These are phyloP conservation scores for Stenchaetothrips biformis DNA, from an alignment of 2,888 invertebrate genomes.

Conservation along the genomic window DNA sequence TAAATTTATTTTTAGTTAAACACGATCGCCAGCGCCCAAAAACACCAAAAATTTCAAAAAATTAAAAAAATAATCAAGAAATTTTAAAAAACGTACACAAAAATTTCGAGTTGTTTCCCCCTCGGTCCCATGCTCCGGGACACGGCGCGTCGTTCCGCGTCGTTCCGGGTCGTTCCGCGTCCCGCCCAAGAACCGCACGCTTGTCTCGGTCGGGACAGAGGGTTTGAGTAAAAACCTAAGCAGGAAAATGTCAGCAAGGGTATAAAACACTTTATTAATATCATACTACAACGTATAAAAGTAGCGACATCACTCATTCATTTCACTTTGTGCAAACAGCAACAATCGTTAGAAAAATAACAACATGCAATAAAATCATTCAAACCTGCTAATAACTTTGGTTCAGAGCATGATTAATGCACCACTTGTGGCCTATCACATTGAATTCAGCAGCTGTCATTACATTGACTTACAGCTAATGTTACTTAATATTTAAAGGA, in stretches of 20 bases:
- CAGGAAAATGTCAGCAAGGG: not conserved
- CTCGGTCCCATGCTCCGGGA: too few relatives aligned
- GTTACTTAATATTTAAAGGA: too few relatives aligned
- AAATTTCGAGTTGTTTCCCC: too few relatives aligned
- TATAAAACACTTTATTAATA: conserved; percentile 2
- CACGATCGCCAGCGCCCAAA: too few relatives aligned
- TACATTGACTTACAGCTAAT: too few relatives aligned
- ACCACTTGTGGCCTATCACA: not conserved
- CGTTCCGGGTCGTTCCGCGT: not conserved
- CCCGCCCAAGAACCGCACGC: too few relatives aligned
- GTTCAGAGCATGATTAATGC: not conserved
- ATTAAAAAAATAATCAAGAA: too few relatives aligned
- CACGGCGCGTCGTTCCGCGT: not conserved
- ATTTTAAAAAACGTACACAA: too few relatives aligned
- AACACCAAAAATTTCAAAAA: too few relatives aligned
- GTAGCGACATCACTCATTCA: not conserved
- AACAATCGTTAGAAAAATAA: not conserved
- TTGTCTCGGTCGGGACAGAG: not conserved
- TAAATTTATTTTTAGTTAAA: too few relatives aligned
- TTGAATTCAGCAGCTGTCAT: too few relatives aligned
- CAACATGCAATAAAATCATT: not conserved
- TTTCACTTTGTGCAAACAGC: conserved; percentile 2
- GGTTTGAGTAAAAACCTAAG: not conserved
- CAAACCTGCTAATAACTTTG: not conserved
- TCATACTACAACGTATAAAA: not conserved